Evolutionary conservation across 2,888 invertebrate genomes (phyloP).

Genomic region (Argyra leucocephala): DNA sequence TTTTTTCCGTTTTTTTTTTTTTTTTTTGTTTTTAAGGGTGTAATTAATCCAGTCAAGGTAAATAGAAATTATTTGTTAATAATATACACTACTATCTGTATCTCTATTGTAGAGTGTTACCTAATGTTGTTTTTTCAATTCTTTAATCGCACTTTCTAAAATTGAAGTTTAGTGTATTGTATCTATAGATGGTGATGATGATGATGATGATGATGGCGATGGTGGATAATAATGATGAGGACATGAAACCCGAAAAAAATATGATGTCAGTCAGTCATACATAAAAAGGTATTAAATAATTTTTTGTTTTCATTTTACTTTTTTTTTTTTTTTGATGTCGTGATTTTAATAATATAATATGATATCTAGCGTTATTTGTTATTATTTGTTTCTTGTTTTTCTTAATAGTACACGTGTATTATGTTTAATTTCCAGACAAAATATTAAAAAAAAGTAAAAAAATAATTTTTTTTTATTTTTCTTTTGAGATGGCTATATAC

Average conservation of each 20-base stretch:
- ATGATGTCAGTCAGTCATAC: not conserved
- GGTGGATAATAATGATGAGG: not conserved
- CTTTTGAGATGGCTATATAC: too few species aligned
- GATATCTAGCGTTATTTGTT: too few species aligned
- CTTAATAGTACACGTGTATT: not conserved
- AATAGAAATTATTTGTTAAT: not conserved
- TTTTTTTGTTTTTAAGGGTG: not conserved
- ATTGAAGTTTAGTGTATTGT: not conserved
- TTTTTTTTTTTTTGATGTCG: not conserved
- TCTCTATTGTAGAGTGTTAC: not conserved
- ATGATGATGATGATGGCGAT: not conserved
- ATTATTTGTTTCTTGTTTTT: too few species aligned
- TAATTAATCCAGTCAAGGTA: conserved; percentile 1
- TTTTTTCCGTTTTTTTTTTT: too few species aligned
- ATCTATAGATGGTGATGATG: not conserved
- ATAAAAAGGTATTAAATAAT: not conserved
- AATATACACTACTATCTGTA: not conserved
- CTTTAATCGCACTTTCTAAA: not conserved
- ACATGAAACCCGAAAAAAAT: conserved; percentile 6
- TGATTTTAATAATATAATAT: not conserved
- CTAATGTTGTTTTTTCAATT: not conserved
- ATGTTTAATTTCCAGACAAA: too few species aligned
- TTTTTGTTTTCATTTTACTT: too few species aligned
- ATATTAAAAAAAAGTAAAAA: too few species aligned
- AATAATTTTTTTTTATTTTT: too few species aligned